Percentiles rank a stretch among this genome's conserved stretches.
Evolutionary conservation across 2,113 vertebrate genomes (phyloP).

Genomic region (Bungarus multicinctus): DNA sequence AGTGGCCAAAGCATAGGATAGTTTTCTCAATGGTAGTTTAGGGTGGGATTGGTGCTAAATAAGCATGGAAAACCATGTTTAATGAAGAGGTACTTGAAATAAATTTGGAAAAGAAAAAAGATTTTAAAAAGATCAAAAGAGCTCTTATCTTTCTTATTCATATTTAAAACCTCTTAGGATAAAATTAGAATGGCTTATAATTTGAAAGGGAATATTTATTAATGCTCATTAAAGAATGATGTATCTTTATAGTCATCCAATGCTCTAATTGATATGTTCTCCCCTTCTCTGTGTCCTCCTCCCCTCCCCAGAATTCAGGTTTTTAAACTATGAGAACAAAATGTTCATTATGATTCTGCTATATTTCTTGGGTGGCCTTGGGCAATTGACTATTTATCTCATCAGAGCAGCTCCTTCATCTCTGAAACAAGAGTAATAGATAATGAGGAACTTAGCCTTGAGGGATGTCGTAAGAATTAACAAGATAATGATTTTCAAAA

Average conservation of each 20-base stretch:
- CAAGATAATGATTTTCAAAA: not conserved
- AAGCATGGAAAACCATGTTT: not conserved
- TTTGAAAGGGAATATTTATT: not conserved
- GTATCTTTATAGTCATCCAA: not conserved
- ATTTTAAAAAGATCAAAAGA: not conserved
- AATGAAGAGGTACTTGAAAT: not conserved
- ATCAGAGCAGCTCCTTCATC: not conserved
- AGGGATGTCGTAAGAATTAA: slow-evolving; percentile 11
- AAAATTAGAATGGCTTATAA: not conserved
- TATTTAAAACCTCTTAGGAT: not conserved
- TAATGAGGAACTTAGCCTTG: slow-evolving; percentile 3
- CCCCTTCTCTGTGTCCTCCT: not conserved
- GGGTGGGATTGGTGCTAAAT: not conserved
- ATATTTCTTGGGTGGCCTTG: not conserved
- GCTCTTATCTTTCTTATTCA: not conserved
- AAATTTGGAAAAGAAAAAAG: not conserved
- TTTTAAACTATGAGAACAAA: slow-evolving; percentile 9
- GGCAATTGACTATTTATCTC: not conserved
- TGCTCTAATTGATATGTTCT: not conserved
- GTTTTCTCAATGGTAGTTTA: not conserved
- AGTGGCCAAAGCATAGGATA: not conserved
- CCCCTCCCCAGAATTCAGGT: not conserved
- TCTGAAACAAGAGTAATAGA: not conserved
- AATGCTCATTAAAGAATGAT: not conserved
- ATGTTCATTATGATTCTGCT: not conserved